A percentile compares a stretch with the other conserved stretches of the same genome.
Conservation (phyloP, 2,888 invertebrate genomes). For the Caenorhabditis macrosperma region DNA sequence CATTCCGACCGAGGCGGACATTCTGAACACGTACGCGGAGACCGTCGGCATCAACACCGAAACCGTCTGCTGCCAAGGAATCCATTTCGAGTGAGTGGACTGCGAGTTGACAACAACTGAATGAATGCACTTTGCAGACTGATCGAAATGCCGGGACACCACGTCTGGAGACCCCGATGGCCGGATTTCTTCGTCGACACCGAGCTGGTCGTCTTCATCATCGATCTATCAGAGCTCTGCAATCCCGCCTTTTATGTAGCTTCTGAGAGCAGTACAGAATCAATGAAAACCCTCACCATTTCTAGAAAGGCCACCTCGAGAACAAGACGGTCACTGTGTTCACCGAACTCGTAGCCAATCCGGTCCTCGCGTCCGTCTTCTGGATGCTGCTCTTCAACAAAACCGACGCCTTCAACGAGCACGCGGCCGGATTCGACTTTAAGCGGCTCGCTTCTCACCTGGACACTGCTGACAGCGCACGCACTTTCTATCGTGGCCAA, state of each 20-base stretch:
- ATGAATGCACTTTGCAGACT: slow-evolving; percentile 40
- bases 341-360: slow-evolving; percentile 40
- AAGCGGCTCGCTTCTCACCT: slow-evolving; percentile 57
- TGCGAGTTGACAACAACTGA: not conserved
- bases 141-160: slow-evolving; percentile 70
- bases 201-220: slow-evolving; percentile 58
- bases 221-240: slow-evolving; percentile 70
- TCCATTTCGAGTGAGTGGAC: slow-evolving; percentile 58
- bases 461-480: slow-evolving; percentile 58
- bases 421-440: slow-evolving; percentile 60
- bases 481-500: slow-evolving; percentile 57
- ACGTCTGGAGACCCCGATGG: slow-evolving; percentile 67
- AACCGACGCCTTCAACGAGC: slow-evolving; percentile 63
- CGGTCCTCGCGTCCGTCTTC: slow-evolving; percentile 37
- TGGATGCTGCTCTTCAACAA: slow-evolving; percentile 64
- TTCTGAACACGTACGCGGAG: slow-evolving; percentile 61
- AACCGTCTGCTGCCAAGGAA: slow-evolving; percentile 35
- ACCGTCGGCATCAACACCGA: slow-evolving; percentile 60
- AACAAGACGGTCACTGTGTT: slow-evolving; percentile 63
- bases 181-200: slow-evolving; percentile 58
- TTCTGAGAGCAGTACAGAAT: not conserved
- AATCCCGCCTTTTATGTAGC: slow-evolving; percentile 64
- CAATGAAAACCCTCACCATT: no score
- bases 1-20: slow-evolving; percentile 66
- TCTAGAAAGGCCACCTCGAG: slow-evolving; percentile 64